Evolutionary conservation across 2,888 invertebrate genomes (phyloP).

Genomic region (Sinotaia quadrata): DNA sequence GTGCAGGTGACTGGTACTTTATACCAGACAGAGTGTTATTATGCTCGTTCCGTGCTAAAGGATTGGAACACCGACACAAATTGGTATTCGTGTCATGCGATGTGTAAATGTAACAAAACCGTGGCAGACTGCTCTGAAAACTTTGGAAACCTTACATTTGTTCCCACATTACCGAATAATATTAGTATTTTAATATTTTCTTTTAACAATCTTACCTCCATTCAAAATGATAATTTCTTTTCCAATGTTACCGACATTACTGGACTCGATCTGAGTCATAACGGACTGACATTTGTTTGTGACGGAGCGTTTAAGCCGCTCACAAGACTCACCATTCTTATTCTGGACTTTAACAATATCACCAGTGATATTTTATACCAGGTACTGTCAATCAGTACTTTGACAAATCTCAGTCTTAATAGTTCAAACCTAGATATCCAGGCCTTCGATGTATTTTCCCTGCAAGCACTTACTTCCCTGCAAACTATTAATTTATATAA

Average conservation of each 20-base stretch:
- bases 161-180: background rate
- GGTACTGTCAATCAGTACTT: background rate
- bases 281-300: constrained; percentile 8
- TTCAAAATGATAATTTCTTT: background rate
- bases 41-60: no score
- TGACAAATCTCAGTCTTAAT: constrained; percentile 13
- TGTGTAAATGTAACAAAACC: background rate
- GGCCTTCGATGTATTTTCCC: constrained; percentile 5
- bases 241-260: background rate
- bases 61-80: no score
- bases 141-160: background rate
- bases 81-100: no score
- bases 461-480: background rate
- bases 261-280: background rate
- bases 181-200: background rate
- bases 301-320: background rate
- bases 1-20: no score
- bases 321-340: background rate
- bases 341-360: background rate
- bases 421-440: background rate
- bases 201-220: constrained; percentile 19
- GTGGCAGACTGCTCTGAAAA: constrained; percentile 10
- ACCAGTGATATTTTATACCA: background rate
- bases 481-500: constrained; percentile 12
- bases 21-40: no score